Evolutionary conservation across 23 tunicate species (phyloP).

Genomic region (Trididemnum nubilum): DNA sequence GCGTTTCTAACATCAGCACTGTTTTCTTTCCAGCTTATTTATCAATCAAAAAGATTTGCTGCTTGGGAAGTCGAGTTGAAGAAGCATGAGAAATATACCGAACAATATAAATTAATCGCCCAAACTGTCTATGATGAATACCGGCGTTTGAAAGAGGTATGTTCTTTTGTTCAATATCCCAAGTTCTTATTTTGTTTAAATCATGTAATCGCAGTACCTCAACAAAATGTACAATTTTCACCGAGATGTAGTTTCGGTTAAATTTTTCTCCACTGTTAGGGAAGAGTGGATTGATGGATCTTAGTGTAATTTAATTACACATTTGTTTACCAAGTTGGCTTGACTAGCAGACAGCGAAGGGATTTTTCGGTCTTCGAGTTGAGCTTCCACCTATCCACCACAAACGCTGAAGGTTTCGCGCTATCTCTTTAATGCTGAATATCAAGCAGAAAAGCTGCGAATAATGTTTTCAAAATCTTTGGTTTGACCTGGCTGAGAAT

Average conservation of each 20-base stretch:
- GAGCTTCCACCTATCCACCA: no score
- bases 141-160: conserved; percentile 54
- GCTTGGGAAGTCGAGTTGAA: conserved; percentile 42
- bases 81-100: conserved; percentile 60
- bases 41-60: conserved; percentile 57
- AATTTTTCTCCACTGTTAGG: no score
- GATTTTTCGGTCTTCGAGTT: no score
- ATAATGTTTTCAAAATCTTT: neutral
- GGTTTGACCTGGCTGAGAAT: neutral
- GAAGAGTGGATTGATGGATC: no score
- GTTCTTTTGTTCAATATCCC: neutral
- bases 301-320: no score
- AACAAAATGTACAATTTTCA: no score
- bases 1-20: no score
- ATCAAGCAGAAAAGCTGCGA: neutral
- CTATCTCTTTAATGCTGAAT: neutral
- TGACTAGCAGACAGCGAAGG: no score
- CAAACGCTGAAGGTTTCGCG: neutral
- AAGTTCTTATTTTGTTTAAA: no score
- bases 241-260: no score
- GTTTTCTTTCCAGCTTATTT: conserved; percentile 51
- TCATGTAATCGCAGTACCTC: no score
- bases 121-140: conserved; percentile 63
- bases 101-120: conserved; percentile 53
- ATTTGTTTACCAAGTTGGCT: no score